Base-by-base conservation (phyloP, 1,140 invertebrate genomes). In the Phocides pigmalion region DNA sequence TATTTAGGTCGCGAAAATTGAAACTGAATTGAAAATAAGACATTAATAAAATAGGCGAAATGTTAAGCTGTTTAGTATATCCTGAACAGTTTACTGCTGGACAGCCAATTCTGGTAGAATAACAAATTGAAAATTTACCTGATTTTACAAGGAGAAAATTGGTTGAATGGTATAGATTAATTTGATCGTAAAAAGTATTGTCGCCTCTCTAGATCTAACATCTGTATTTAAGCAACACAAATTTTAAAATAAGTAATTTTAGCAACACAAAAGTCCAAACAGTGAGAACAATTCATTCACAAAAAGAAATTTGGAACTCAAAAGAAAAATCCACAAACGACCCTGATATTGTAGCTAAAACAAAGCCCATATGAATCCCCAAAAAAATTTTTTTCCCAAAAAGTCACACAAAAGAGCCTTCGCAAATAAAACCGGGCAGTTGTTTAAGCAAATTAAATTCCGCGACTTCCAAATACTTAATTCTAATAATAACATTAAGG, bases 401-500 rank as follows among this genome's bases (percentile, higher is more conserved):
- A 37, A 19, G 16, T 14, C 28, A 19, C 25, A 37, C 11, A 28
- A 59, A 58, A 37, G 32, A 51, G 25, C 56, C 56, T 46, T 20
- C 20, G 25, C 42, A 46, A 59, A 59, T 47, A 63, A 76, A 71
- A 63, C 49, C 53, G 25, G 42, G 54, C 63, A 69, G 50, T 70
- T 69, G 66, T 62, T 70, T 68, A 68, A 50, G 51, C 63, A 79
- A 82, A 80, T 75, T 74, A 71, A 80, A 80, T 78, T 74, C 66
- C 50, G 32, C 49, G 64, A 74, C 72, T 81, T 79, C 69, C 68
- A 78, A 81, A 76, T 80, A 75, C 73, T 71, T 79, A 82, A 84
- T 76, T 86, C 74, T 76, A 76, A 85, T 83, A 85, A 82, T 82
- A 83, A 86, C 74, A 81, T 82, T 82, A 84, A 79, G 70, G 61